Percentiles rank a stretch among this genome's conserved stretches.
Evolutionary conservation across 2,888 invertebrate genomes (phyloP).

Genomic region (Oxycera nigricornis): DNA sequence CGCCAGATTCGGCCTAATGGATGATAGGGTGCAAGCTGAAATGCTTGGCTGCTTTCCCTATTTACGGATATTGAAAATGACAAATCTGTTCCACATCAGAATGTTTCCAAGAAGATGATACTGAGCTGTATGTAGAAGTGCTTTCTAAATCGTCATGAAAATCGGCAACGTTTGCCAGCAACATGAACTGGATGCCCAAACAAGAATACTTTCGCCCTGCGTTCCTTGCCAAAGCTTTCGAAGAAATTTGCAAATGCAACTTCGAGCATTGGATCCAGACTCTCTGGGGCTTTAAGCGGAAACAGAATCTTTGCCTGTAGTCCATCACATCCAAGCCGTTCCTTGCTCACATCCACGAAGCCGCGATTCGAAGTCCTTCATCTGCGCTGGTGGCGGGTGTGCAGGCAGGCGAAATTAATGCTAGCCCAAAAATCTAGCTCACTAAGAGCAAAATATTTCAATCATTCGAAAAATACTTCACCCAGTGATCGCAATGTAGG

Average conservation of each 20-base stretch:
- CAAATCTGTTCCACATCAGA: no score
- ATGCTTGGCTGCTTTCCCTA: no score
- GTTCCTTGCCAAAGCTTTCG: neutral
- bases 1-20: no score
- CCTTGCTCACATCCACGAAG: slow-evolving; percentile 11
- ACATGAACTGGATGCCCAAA: no score
- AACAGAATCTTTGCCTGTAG: slow-evolving; percentile 27
- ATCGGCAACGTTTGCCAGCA: neutral
- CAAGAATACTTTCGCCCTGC: neutral
- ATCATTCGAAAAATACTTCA: slow-evolving; percentile 43
- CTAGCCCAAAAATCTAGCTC: slow-evolving; percentile 37
- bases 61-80: no score
- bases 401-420: slow-evolving; percentile 40
- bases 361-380: neutral
- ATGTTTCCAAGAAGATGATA: no score
- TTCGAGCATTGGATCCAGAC: neutral
- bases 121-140: no score
- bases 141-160: neutral
- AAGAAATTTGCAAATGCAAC: neutral
- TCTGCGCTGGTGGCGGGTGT: neutral
- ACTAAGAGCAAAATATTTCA: slow-evolving; percentile 41
- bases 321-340: neutral
- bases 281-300: slow-evolving; percentile 12
- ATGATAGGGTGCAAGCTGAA: no score
- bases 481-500: slow-evolving; percentile 45